Percentiles rank a stretch among this genome's conserved stretches.
Conservation (phyloP, 2,113 vertebrate genomes). For the Phyllostomus discolor region DNA sequence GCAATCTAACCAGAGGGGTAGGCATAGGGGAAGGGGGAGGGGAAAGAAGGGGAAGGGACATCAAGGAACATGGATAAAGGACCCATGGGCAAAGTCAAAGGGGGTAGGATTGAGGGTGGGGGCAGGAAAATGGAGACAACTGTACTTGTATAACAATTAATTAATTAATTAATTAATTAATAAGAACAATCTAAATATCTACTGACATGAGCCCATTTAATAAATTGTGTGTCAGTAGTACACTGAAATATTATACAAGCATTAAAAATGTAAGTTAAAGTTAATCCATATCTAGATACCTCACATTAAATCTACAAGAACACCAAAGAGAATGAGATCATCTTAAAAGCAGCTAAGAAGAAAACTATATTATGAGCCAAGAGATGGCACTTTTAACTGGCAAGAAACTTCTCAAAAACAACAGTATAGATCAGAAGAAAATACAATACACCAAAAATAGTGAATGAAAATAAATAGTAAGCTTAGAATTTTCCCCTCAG, state of each 20-base stretch:
- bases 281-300: not conserved
- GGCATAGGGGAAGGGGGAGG: too few species aligned
- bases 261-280: not conserved
- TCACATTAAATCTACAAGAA: not conserved
- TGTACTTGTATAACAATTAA: too few species aligned
- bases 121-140: too few species aligned
- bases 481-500: not conserved
- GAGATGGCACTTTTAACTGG: not conserved
- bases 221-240: not conserved
- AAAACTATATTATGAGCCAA: not conserved
- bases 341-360: not conserved
- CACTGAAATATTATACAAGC: not conserved
- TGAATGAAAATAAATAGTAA: constrained; percentile 26
- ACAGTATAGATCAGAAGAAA: not conserved
- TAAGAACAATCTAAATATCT: not conserved
- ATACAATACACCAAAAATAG: constrained; percentile 11
- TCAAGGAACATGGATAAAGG: too few species aligned
- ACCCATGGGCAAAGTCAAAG: too few species aligned
- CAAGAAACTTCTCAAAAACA: constrained; percentile 5
- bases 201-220: not conserved
- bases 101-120: too few species aligned
- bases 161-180: too few species aligned
- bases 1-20: too few species aligned
- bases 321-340: not conserved
- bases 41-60: too few species aligned